Evolutionary conservation across 2,797 vertebrate genomes (phyloP).

Genomic region (Characodon lateralis): DNA sequence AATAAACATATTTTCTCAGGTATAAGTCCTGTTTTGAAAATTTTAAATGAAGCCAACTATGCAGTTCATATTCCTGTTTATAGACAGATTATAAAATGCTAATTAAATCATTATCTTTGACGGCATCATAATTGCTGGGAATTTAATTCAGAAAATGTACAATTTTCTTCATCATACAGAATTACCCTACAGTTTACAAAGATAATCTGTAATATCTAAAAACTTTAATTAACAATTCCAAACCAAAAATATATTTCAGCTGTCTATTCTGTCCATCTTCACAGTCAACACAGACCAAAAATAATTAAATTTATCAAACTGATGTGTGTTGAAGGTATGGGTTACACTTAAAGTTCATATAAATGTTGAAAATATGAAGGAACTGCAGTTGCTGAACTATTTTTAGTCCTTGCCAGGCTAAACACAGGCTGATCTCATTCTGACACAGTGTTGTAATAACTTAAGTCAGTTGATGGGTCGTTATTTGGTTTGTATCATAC

Average conservation of each 20-base stretch:
- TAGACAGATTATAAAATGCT: constrained; percentile 1
- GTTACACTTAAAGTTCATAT: neutral
- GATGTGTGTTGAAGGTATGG: neutral
- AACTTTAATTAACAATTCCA: constrained; percentile 9
- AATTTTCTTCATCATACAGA: constrained; percentile 1
- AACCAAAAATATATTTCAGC: neutral
- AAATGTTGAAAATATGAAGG: neutral
- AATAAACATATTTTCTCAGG: constrained; percentile 1
- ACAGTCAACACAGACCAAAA: neutral
- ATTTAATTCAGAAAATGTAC: neutral
- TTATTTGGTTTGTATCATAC: neutral
- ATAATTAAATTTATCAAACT: neutral
- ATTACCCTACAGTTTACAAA: constrained; percentile 8
- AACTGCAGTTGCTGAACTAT: neutral
- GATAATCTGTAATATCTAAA: neutral
- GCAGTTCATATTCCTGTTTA: constrained; percentile 2
- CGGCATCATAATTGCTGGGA: constrained; percentile 4
- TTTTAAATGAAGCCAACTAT: neutral
- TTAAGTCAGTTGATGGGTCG: neutral
- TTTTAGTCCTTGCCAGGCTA: neutral
- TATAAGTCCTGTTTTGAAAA: neutral
- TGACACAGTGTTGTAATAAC: neutral
- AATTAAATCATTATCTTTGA: constrained; percentile 4
- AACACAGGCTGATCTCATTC: neutral
- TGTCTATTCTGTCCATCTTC: neutral